phyloP scores from a whole-genome alignment of 2,113 vertebrate species.

The Synchiropus splendidus region DNA sequence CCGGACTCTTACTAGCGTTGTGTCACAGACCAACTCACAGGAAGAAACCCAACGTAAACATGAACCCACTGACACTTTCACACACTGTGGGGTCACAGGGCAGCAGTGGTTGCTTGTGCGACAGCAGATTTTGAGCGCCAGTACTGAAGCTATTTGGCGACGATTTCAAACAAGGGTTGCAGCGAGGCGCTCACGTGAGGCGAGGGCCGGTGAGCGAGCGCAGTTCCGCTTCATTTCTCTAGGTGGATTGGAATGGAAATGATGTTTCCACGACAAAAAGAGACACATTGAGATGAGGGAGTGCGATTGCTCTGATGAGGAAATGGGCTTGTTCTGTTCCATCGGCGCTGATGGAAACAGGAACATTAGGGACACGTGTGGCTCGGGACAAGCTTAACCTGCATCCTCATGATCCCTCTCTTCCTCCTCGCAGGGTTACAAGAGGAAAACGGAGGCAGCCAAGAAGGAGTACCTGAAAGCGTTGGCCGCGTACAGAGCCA shows the following conservation, averaged over 20 bases:
- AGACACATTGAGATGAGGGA: slow-evolving; percentile 63
- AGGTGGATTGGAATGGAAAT: slow-evolving; percentile 65
- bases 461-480: slow-evolving; percentile 99
- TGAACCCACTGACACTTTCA: too few species aligned
- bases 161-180: too few species aligned
- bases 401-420: slow-evolving; percentile 36
- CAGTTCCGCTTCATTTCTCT: slow-evolving; percentile 63
- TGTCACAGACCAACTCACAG: too few species aligned
- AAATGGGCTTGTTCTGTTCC: slow-evolving; percentile 61
- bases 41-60: too few species aligned
- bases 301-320: slow-evolving; percentile 59
- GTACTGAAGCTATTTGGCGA: too few species aligned
- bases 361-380: slow-evolving; percentile 47
- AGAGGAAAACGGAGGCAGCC: slow-evolving; percentile 97
- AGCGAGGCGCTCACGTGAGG: too few species aligned
- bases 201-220: too few species aligned
- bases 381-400: too few species aligned
- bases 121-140: too few species aligned
- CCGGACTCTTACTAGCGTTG: too few species aligned
- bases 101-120: too few species aligned
- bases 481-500: slow-evolving; percentile 93
- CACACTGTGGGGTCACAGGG: too few species aligned
- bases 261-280: slow-evolving; percentile 52
- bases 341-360: slow-evolving; percentile 57
- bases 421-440: slow-evolving; percentile 81